A percentile compares a stretch with the other conserved stretches of the same genome.
Evolutionary conservation across 2,888 invertebrate species (phyloP).

Genomic region (Entomobrya multifasciata): DNA sequence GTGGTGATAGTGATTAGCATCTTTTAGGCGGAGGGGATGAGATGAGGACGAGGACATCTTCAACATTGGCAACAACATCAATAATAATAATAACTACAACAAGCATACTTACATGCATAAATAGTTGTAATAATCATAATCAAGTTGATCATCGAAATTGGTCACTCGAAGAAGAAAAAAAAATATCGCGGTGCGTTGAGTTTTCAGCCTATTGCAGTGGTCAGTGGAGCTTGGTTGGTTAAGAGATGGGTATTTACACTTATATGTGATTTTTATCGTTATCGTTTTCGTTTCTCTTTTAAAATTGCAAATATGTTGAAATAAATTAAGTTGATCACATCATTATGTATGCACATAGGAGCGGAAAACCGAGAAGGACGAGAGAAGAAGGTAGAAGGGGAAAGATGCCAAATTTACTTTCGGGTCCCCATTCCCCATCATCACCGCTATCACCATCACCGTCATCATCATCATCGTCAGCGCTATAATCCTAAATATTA

Average conservation of each 20-base stretch:
- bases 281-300: neutral
- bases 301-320: neutral
- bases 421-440: too few relatives aligned
- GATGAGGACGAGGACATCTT: neutral
- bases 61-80: constrained; percentile 3
- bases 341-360: constrained; percentile 36
- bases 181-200: too few relatives aligned
- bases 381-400: too few relatives aligned
- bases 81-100: constrained; percentile 19
- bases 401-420: too few relatives aligned
- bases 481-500: too few relatives aligned
- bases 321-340: neutral
- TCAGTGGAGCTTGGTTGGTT: too few relatives aligned
- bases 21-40: constrained; percentile 34
- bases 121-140: constrained; percentile 45
- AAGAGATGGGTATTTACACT: too few relatives aligned
- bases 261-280: too few relatives aligned
- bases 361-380: constrained; percentile 38
- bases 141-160: constrained; percentile 56
- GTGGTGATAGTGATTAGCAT: constrained; percentile 30
- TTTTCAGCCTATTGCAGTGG: too few relatives aligned
- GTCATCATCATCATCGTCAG: too few relatives aligned
- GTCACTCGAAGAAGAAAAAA: too few relatives aligned
- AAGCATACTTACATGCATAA: constrained; percentile 37
- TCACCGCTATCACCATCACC: too few relatives aligned